phyloP scores from a whole-genome alignment of 2,113 vertebrate species.

The Mus spicilegus region DNA sequence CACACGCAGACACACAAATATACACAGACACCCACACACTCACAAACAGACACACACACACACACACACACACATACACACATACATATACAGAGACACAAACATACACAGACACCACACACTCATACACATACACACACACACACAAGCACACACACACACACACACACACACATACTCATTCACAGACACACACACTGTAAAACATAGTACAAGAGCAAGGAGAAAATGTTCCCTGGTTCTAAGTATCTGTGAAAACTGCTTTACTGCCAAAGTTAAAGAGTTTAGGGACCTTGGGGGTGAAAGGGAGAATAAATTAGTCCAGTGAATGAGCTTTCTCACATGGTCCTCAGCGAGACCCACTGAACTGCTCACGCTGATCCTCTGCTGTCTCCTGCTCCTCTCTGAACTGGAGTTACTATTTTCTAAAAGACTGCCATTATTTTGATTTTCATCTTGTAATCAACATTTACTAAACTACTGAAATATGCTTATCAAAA shows the following conservation, averaged over 20 bases:
- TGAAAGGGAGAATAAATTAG: conserved; percentile 82
- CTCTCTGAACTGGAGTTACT: conserved; percentile 50
- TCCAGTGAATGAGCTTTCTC: conserved; percentile 75
- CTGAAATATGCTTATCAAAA: conserved; percentile 49
- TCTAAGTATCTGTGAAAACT: conserved; percentile 68
- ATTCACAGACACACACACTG: not conserved
- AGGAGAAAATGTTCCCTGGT: conserved; percentile 50
- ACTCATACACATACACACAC: no score
- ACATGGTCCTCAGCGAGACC: conserved; percentile 78
- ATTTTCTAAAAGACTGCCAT: conserved; percentile 77
- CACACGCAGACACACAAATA: no score
- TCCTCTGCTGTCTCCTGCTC: conserved; percentile 76
- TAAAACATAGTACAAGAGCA: conserved; percentile 49
- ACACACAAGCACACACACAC: not conserved
- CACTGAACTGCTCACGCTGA: conserved; percentile 74
- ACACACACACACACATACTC: not conserved
- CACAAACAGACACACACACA: no score
- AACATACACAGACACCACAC: not conserved
- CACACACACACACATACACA: not conserved
- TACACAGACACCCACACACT: not conserved
- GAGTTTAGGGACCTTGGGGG: conserved; percentile 73
- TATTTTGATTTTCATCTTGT: conserved; percentile 45
- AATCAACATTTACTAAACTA: not conserved
- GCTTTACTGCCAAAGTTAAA: conserved; percentile 69
- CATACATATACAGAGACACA: not conserved